These are phyloP conservation scores for Apis dorsata DNA, from an alignment of 1,140 invertebrate genomes.

Conservation along the genomic window DNA sequence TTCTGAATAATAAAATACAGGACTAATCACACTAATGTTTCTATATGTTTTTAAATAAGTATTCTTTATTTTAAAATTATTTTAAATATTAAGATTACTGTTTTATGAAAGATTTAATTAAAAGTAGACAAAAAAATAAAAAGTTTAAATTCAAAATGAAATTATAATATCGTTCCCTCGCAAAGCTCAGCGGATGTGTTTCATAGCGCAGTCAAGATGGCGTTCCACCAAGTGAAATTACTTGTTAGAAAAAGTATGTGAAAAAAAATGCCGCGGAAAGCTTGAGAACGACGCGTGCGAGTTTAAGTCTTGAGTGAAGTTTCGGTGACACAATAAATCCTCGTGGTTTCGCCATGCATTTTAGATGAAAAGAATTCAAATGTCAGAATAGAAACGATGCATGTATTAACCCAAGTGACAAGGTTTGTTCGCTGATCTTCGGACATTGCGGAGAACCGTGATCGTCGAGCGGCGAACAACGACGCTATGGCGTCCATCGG, in stretches of 20 bases:
- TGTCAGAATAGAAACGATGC: slow-evolving; percentile 31
- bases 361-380: slow-evolving; percentile 23
- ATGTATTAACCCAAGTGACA: slow-evolving; percentile 49
- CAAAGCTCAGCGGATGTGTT: slow-evolving; percentile 42
- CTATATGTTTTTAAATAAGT: background rate
- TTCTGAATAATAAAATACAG: slow-evolving; percentile 5
- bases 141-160: background rate
- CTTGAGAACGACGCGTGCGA: slow-evolving; percentile 61
- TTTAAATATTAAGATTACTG: background rate
- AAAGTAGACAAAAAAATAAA: background rate
- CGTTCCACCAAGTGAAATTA: slow-evolving; percentile 68
- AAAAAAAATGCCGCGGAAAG: slow-evolving; percentile 75
- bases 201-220: slow-evolving; percentile 71
- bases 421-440: slow-evolving; percentile 54
- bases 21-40: slow-evolving; percentile 6
- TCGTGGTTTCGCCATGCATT: slow-evolving; percentile 33
- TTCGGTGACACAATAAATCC: slow-evolving; percentile 18
- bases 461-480: slow-evolving; percentile 66
- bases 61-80: background rate
- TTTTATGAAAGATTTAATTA: slow-evolving; percentile 2
- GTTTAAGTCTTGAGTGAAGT: slow-evolving; percentile 27
- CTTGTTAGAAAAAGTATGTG: slow-evolving; percentile 68
- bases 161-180: slow-evolving; percentile 27
- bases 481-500: slow-evolving; percentile 75
- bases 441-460: slow-evolving; percentile 57